These are phyloP conservation scores for Molossus molossus DNA, from an alignment of 2,797 vertebrate genomes.

Conservation along the genomic window DNA sequence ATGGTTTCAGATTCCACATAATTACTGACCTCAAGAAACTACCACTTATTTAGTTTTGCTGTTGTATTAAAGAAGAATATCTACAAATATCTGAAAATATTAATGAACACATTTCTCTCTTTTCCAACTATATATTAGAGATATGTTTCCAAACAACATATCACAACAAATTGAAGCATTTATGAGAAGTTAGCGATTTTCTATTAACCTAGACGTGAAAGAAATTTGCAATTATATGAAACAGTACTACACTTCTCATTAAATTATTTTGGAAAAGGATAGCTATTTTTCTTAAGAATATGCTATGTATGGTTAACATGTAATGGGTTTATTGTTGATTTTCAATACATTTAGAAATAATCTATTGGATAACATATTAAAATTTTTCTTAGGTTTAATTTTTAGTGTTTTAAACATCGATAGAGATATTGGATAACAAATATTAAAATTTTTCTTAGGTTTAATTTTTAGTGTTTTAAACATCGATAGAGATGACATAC, in stretches of 20 bases:
- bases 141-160: background rate
- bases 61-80: slow-evolving; percentile 43
- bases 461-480: background rate
- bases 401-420: background rate
- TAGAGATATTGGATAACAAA: background rate
- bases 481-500: background rate
- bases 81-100: background rate
- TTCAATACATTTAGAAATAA: slow-evolving; percentile 39
- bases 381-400: slow-evolving; percentile 11
- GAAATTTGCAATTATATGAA: slow-evolving; percentile 28
- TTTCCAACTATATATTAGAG: background rate
- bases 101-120: background rate
- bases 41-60: background rate
- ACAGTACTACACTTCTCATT: background rate
- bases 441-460: background rate
- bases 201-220: slow-evolving; percentile 3
- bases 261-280: background rate
- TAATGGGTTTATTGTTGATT: background rate
- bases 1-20: background rate
- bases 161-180: background rate
- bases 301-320: background rate
- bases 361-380: background rate
- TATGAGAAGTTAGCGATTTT: background rate
- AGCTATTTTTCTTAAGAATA: slow-evolving; percentile 9
- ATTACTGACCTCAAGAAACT: background rate